Percentiles rank a stretch among this genome's conserved stretches.
Conservation (phyloP, 2,888 invertebrate species). For the Papilio gigon region DNA sequence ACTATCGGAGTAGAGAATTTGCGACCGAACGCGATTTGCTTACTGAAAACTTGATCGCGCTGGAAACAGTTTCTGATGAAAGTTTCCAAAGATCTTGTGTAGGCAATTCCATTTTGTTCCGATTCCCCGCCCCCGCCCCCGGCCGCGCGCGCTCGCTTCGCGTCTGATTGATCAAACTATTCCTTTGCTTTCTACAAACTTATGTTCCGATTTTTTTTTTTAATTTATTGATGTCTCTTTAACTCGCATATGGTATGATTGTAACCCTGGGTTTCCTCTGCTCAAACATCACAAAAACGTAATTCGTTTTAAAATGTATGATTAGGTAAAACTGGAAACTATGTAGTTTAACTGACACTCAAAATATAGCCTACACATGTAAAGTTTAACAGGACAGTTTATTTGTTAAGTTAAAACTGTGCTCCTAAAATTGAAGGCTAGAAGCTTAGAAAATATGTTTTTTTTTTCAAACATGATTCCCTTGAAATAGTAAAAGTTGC, state of each 20-base stretch:
- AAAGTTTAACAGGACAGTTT: no score
- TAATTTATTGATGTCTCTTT: background rate
- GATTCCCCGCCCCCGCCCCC: background rate
- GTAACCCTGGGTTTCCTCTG: no score
- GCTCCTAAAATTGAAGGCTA: no score
- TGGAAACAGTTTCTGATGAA: conserved; percentile 50
- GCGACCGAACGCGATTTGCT: conserved; percentile 45
- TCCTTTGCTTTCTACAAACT: conserved; percentile 24
- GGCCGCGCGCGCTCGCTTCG: background rate
- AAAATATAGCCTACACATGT: no score
- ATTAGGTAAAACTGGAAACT: no score
- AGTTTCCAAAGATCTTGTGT: conserved; percentile 26
- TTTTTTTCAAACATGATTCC: background rate
- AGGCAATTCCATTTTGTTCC: conserved; percentile 30
- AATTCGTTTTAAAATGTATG: no score
- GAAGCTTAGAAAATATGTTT: conserved; percentile 31
- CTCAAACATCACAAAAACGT: no score
- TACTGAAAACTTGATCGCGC: conserved; percentile 42
- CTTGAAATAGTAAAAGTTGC: background rate
- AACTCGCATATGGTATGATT: no score
- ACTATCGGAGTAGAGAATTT: conserved; percentile 48
- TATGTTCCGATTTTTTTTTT: background rate
- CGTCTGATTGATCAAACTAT: conserved; percentile 22
- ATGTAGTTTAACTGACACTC: no score
- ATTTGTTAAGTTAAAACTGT: no score